Conservation (phyloP, 2,888 invertebrate species). For the Philhelius pedissequus region DNA sequence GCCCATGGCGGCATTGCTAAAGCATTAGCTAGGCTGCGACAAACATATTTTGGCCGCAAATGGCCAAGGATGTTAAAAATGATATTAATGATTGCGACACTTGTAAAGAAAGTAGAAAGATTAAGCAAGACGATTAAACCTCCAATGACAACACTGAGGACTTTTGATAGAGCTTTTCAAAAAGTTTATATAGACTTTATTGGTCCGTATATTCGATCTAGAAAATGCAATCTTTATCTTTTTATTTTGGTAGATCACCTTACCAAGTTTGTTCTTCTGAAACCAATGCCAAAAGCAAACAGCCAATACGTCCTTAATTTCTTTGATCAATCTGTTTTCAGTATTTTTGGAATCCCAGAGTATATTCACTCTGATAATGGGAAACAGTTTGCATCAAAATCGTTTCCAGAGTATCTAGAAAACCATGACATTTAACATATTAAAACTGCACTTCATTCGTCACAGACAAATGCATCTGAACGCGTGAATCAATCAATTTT, state of each 20-base stretch:
- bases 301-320: background rate
- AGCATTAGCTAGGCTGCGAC: conserved; percentile 5
- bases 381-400: too few species aligned
- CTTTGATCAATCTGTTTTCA: background rate
- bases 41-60: conserved; percentile 63
- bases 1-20: conserved; percentile 32
- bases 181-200: too few species aligned
- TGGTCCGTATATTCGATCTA: background rate
- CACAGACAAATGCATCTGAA: conserved; percentile 73
- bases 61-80: conserved; percentile 24
- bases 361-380: too few species aligned
- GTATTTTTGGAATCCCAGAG: background rate
- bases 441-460: conserved; percentile 71
- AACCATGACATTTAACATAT: conserved; percentile 19
- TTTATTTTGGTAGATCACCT: background rate
- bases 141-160: background rate
- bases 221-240: background rate
- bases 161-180: background rate
- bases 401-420: background rate
- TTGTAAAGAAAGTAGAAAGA: conserved; percentile 34
- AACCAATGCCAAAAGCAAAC: background rate
- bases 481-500: too few species aligned
- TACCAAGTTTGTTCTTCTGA: background rate
- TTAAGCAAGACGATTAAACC: background rate
- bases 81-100: conserved; percentile 14